Base-by-base conservation (phyloP, 2,888 invertebrate species). In the Caenorhabditis zanzibari region DNA sequence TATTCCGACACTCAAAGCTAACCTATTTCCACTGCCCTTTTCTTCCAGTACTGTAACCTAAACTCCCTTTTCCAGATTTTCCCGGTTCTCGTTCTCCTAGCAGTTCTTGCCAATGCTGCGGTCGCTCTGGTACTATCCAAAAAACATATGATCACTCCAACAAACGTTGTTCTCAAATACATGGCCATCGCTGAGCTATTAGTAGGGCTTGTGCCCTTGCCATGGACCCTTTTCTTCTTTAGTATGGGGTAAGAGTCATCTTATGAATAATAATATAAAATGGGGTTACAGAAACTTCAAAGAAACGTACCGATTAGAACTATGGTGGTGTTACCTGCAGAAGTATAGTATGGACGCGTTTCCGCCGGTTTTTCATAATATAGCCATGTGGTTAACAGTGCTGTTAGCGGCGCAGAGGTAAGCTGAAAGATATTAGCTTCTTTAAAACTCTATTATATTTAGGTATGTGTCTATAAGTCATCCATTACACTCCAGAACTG, bases 131-230 rank as follows among this genome's bases (percentile, higher is more conserved):
- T 97, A 0, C 94, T 97, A 41, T 95, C 96, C 79, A 96, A 96
- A 88, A 94, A 95, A 44, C 96, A 97, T 93, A 97, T 97, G 97
- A 77, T 90, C 49, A 90, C 91, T 16, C 90, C 92, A 22, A 92
- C 92, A 3, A 92, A 92, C 68, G 89, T 92, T 44, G 91, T 92
- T 3, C 82, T 91, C 9, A 90, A 90, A 28, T 96, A 96, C n/a
- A 97, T 97, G 96, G 97, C 97, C 0, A 94, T 97, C 5, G 96
- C 96, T 89, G 97, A 97, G 93, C 96, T 97, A 95, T 95, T 97
- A 93, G 97, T 97, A 0, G 95, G 96, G 91, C 94, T 96, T 71
- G 95, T 96, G 92, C 96, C 96, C 0, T 95, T 96, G 0, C 96
- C 96, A 0, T 96, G 96, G 95, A 95, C 96, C 63, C 95, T 97